These are phyloP conservation scores for Crepidodera aurea DNA, from an alignment of 2,888 invertebrate species.

Conservation along the genomic window DNA sequence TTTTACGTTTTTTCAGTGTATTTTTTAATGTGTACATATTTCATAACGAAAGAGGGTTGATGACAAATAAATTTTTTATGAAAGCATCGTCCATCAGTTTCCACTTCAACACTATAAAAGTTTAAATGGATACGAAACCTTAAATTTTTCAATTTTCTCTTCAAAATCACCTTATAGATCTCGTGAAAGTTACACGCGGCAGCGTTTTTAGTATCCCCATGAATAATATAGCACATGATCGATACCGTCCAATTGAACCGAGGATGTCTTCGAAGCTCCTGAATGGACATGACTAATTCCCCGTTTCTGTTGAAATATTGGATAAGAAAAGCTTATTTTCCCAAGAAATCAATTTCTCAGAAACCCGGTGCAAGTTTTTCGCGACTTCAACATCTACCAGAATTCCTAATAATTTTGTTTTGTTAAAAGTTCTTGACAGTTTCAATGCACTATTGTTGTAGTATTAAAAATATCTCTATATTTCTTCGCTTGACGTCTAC, in stretches of 20 bases:
- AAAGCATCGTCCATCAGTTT: constrained; percentile 3
- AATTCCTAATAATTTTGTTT: constrained; percentile 31
- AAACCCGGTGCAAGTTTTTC: constrained; percentile 12
- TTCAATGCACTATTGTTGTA: constrained; percentile 26
- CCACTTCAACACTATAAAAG: constrained; percentile 4
- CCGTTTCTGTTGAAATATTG: constrained; percentile 8
- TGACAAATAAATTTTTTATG: constrained; percentile 13
- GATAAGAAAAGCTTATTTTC: constrained; percentile 13
- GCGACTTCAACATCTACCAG: background rate
- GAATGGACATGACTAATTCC: constrained; percentile 10
- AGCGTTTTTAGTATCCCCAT: constrained; percentile 15
- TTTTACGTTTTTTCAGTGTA: too few species aligned
- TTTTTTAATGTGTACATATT: background rate
- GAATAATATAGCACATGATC: constrained; percentile 27
- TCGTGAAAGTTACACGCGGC: constrained; percentile 2
- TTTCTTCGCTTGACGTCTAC: constrained; percentile 16
- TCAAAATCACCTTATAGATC: constrained; percentile 8
- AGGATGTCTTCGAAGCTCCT: background rate
- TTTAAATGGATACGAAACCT: constrained; percentile 3
- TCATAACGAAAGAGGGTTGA: background rate
- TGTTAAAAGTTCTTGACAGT: constrained; percentile 31
- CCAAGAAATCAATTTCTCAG: constrained; percentile 6
- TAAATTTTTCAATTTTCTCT: constrained; percentile 18
- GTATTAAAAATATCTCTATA: constrained; percentile 29
- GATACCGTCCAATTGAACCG: constrained; percentile 21